These are phyloP conservation scores for Caenorhabditis tropicalis DNA, from an alignment of 1,140 invertebrate genomes.

Conservation along the genomic window DNA sequence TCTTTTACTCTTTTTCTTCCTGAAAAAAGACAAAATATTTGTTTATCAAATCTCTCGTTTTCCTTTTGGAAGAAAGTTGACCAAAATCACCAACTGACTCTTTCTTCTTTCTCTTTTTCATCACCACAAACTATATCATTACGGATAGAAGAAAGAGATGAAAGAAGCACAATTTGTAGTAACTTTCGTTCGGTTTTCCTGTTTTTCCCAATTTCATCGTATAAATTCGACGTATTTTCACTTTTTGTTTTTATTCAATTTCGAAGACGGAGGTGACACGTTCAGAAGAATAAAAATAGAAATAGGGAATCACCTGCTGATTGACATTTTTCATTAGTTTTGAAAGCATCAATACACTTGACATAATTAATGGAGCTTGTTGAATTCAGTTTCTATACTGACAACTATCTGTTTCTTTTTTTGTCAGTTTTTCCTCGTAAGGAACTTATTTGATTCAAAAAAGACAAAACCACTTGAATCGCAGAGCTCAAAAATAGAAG, in stretches of 20 bases:
- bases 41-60: background rate
- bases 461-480: no score
- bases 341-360: background rate
- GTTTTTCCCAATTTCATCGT: background rate
- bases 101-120: background rate
- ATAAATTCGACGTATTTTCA: no score
- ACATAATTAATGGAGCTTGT: background rate
- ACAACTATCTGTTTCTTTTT: no score
- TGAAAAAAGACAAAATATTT: background rate
- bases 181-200: background rate
- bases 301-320: conserved; percentile 13
- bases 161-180: background rate
- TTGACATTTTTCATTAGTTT: conserved; percentile 32
- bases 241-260: no score
- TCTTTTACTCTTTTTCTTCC: background rate
- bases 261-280: no score
- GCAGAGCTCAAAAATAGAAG: no score
- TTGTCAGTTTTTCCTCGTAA: no score
- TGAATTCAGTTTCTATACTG: background rate
- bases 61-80: conserved; percentile 14
- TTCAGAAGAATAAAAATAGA: background rate
- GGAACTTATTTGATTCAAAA: no score
- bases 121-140: background rate
- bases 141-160: background rate
- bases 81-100: background rate